phyloP scores from a whole-genome alignment of 2,113 vertebrate genomes.

The Tupaia chinensis region DNA sequence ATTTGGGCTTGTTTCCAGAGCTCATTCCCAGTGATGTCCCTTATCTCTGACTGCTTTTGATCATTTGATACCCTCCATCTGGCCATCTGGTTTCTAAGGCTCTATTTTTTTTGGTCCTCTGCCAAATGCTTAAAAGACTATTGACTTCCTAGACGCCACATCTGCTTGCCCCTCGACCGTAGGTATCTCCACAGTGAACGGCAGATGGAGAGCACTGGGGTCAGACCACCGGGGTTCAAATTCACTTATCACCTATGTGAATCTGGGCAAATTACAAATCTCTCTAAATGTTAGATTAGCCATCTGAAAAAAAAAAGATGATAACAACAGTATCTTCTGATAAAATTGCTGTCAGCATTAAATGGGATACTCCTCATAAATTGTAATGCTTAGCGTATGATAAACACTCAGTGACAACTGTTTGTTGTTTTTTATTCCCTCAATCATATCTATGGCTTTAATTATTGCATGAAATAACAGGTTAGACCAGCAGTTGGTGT shows the following conservation, averaged over 20 bases:
- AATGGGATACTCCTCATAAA: not conserved
- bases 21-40: not conserved
- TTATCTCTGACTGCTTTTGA: constrained; percentile 18
- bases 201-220: not conserved
- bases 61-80: not conserved
- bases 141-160: not conserved
- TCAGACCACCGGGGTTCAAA: not conserved
- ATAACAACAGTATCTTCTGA: not conserved
- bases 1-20: not conserved
- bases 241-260: not conserved
- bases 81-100: not conserved
- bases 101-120: not conserved
- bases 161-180: not conserved
- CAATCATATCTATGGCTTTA: not conserved
- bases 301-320: not conserved
- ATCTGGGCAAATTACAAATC: not conserved
- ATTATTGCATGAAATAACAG: not conserved
- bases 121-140: not conserved
- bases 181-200: not conserved
- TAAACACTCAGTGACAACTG: not conserved
- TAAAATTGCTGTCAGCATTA: not conserved
- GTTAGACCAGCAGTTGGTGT: too few relatives aligned
- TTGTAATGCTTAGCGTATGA: not conserved
- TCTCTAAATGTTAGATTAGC: not conserved
- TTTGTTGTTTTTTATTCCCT: too few relatives aligned